phyloP scores from a whole-genome alignment of 1,140 invertebrate genomes.

The Drosophila lacertosa region DNA sequence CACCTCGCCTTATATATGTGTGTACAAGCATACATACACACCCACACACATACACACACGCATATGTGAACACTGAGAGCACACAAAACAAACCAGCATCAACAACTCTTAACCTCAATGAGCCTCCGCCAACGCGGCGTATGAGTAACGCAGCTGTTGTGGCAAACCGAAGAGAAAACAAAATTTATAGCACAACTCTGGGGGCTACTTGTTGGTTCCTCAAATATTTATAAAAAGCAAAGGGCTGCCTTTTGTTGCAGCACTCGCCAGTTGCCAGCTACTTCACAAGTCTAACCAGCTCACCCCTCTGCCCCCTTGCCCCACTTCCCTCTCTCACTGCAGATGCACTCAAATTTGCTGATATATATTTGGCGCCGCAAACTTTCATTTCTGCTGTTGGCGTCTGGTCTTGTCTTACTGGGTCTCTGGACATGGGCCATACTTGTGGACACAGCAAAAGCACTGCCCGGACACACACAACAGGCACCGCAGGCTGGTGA shows the following conservation, averaged over 20 bases:
- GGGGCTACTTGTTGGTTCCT: conserved; percentile 74
- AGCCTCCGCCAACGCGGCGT: conserved; percentile 56
- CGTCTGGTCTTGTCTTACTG: conserved; percentile 63
- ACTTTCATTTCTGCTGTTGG: conserved; percentile 72
- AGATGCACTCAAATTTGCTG: conserved; percentile 82
- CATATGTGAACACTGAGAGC: not conserved
- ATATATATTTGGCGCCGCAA: conserved; percentile 82
- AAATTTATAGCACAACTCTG: conserved; percentile 64
- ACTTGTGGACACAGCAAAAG: conserved; percentile 61
- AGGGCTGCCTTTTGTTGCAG: conserved; percentile 21
- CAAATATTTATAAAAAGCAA: conserved; percentile 72
- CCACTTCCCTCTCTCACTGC: conserved; percentile 7
- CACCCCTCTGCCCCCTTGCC: not conserved
- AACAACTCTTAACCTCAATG: conserved; percentile 74
- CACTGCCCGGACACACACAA: conserved; percentile 22
- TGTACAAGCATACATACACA: not conserved
- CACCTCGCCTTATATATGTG: not conserved
- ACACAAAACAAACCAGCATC: conserved; percentile 53
- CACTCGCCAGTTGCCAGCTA: too few species aligned
- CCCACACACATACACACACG: not conserved
- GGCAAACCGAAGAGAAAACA: conserved; percentile 1
- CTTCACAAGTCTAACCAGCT: not conserved
- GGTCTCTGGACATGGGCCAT: conserved; percentile 82
- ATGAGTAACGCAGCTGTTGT: conserved; percentile 68
- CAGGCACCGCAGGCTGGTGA: conserved; percentile 25